Evolutionary conservation across 2,113 vertebrate species (phyloP).

Genomic region (Poicephalus gulielmi): DNA sequence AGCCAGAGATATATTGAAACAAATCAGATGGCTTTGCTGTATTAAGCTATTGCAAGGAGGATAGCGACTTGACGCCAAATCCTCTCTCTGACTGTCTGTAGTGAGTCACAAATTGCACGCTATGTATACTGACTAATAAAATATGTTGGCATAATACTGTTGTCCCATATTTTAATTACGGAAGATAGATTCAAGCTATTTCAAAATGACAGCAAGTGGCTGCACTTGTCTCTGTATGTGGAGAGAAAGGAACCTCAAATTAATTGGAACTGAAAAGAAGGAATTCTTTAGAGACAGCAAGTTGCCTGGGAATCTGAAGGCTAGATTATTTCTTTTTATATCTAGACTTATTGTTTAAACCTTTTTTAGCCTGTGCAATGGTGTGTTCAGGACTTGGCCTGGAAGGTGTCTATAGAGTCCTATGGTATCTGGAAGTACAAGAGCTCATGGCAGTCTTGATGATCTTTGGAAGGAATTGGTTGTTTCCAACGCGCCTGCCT

Average conservation of each 20-base stretch:
- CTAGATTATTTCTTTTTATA: neutral
- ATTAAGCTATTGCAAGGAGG: slow-evolving; percentile 9
- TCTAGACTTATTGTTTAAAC: neutral
- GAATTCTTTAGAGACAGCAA: neutral
- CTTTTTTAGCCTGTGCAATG: neutral
- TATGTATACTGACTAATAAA: slow-evolving; percentile 58
- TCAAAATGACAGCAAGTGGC: slow-evolving; percentile 19
- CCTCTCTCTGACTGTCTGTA: slow-evolving; percentile 28
- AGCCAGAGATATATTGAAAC: neutral
- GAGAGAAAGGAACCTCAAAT: slow-evolving; percentile 2
- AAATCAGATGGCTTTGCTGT: neutral
- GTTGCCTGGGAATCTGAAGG: neutral
- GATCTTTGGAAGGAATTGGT: neutral
- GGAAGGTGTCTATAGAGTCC: neutral
- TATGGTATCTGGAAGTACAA: neutral
- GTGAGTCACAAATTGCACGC: slow-evolving; percentile 63
- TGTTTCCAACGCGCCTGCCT: neutral
- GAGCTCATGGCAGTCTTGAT: neutral
- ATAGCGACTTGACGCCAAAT: neutral
- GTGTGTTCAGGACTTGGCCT: neutral
- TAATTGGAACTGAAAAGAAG: neutral
- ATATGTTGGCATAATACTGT: slow-evolving; percentile 59
- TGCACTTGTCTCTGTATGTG: neutral
- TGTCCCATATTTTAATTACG: slow-evolving; percentile 50
- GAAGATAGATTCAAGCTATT: slow-evolving; percentile 31